A percentile compares a stretch with the other conserved stretches of the same genome.
These are phyloP conservation scores for Eurosta solidaginis DNA, from an alignment of 1,140 invertebrate genomes.

Conservation along the genomic window DNA sequence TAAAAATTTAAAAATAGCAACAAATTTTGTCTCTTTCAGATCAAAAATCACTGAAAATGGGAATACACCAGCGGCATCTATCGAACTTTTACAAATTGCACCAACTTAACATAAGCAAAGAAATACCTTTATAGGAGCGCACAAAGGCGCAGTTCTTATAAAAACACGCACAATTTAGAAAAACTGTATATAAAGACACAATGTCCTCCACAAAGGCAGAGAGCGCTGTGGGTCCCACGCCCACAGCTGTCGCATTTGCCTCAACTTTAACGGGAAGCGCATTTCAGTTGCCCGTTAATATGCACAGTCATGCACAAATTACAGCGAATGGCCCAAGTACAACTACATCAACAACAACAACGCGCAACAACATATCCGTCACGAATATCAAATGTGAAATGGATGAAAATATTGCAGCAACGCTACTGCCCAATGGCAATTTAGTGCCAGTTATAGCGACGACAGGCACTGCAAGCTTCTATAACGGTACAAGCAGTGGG, in stretches of 20 bases:
- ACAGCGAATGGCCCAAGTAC: slow-evolving; percentile 5
- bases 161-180: not conserved
- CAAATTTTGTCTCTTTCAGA: slow-evolving; percentile 36
- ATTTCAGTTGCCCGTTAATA: slow-evolving; percentile 49
- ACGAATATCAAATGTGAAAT: slow-evolving; percentile 59
- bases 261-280: not conserved
- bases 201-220: slow-evolving; percentile 57
- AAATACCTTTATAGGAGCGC: not conserved
- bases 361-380: slow-evolving; percentile 56
- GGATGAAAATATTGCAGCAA: slow-evolving; percentile 41
- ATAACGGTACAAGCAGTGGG: slow-evolving; percentile 31
- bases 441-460: slow-evolving; percentile 49
- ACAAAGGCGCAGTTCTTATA: not conserved
- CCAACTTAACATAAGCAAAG: slow-evolving; percentile 23
- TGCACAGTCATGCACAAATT: slow-evolving; percentile 33
- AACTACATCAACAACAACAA: slow-evolving; percentile 37
- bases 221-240: slow-evolving; percentile 29
- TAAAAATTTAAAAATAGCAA: not conserved
- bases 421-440: slow-evolving; percentile 49
- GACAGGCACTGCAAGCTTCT: not conserved
- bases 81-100: slow-evolving; percentile 58
- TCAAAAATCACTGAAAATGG: slow-evolving; percentile 47
- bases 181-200: slow-evolving; percentile 31
- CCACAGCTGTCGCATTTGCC: not conserved
- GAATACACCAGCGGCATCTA: slow-evolving; percentile 56